A percentile compares a stretch with the other conserved stretches of the same genome.
phyloP scores from a whole-genome alignment of 2,113 vertebrate genomes.

The Lophius piscatorius region DNA sequence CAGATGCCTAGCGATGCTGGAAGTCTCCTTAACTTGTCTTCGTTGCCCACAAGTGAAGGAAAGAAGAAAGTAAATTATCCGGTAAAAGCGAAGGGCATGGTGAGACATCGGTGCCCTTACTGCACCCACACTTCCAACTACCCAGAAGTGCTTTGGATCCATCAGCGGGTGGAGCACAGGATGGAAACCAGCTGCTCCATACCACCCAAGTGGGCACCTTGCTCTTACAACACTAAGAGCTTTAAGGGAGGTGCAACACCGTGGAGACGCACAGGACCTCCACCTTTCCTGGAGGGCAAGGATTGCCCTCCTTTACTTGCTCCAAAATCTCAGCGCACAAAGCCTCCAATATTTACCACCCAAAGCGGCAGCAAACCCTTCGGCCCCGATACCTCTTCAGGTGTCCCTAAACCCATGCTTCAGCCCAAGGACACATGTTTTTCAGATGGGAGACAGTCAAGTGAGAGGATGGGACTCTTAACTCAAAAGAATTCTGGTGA shows the following conservation, averaged over 20 bases:
- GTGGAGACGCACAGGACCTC: constrained; percentile 91
- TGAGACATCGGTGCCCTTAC: constrained; percentile 88
- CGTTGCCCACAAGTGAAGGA: constrained; percentile 23
- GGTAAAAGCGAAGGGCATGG: constrained; percentile 79
- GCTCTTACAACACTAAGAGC: constrained; percentile 78
- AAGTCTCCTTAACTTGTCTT: constrained; percentile 72
- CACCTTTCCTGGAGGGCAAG: constrained; percentile 90
- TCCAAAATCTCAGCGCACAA: constrained; percentile 85
- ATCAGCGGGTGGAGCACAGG: constrained; percentile 90
- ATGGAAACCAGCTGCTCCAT: constrained; percentile 84
- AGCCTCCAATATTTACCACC: constrained; percentile 72
- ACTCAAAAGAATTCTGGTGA: constrained; percentile 55
- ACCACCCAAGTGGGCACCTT: constrained; percentile 89
- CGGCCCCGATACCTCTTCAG: constrained; percentile 45
- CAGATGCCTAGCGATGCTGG: constrained; percentile 12
- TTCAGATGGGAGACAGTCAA: constrained; percentile 28
- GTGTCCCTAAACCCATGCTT: constrained; percentile 49
- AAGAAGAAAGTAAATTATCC: neutral
- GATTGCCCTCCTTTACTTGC: constrained; percentile 89
- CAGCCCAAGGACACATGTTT: constrained; percentile 50
- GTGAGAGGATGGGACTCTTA: constrained; percentile 34
- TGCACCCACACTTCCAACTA: constrained; percentile 90
- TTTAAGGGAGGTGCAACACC: constrained; percentile 75
- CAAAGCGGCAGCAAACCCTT: constrained; percentile 34
- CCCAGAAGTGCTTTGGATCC: constrained; percentile 96